Evolutionary conservation across 2,797 vertebrate species (phyloP), one percentile per base, ranked within the genome.

Genomic region (Crenuchus spilurus): DNA sequence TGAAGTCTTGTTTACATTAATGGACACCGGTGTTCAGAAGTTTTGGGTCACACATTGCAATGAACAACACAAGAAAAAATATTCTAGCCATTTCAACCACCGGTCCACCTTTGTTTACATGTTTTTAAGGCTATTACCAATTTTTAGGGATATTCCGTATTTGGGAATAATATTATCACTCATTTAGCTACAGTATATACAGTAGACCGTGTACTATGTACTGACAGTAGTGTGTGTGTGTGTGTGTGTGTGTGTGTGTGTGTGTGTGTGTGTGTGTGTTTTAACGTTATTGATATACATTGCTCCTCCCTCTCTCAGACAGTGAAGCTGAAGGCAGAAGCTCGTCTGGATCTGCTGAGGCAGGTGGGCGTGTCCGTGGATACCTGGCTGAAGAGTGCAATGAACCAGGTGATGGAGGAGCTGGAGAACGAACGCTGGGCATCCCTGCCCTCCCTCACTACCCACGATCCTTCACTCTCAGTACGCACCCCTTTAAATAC

Each of bases 341-440:
- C 97, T 2, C 93, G 97, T 5, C 87, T 99, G 26, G 96, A 98
- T 63, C 93, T 99, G 69, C 88, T 99, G n/a, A 94, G 96, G 66
- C 97, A 99, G 85, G 96, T 97, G 0, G 97, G 97, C 0, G 96
- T 99, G 58, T 95, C 96, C 0, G 97, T 99, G 88, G 97, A 99
- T 76, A 96, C 95, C 0, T 99, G 97, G 97, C 87, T 99, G 2
- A 98, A 98, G 81, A 99, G 97, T 0, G 96, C 97, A 61, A 98
- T 98, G 97, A 99, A 97, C 84, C 97, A 98, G 90, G 97, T 98
- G 84, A 97, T 96, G 95, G 97, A 99, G 62, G 97, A 99, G 67
- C 90, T 99, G 89, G 97, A 99, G 83, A 98, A 94, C 24, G 97
- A 99, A 79, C 95, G 96, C 62, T 98, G 97, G 96, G 96, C 96